These are phyloP conservation scores for Sterna hirundo DNA, from an alignment of 2,113 vertebrate species.

Conservation along the genomic window DNA sequence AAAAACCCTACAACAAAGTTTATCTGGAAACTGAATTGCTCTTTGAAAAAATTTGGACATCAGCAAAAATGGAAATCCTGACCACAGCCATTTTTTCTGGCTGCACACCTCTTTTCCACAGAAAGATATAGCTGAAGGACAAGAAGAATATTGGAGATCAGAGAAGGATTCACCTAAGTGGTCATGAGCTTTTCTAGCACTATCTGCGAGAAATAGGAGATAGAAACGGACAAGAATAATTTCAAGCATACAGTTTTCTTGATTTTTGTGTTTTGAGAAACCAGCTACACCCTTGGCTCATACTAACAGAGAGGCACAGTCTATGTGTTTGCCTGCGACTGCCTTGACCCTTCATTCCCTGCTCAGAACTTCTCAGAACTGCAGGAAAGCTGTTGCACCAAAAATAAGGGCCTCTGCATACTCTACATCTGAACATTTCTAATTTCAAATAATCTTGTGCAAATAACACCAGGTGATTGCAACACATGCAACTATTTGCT, in stretches of 20 bases:
- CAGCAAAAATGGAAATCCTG: neutral
- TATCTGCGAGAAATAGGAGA: too few relatives aligned
- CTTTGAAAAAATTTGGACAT: neutral
- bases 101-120: neutral
- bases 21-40: neutral
- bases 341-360: neutral
- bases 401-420: neutral
- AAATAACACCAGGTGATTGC: neutral
- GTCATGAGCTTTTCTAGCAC: neutral
- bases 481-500: neutral
- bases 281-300: neutral
- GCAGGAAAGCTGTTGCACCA: neutral
- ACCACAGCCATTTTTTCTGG: neutral
- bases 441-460: neutral
- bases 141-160: neutral
- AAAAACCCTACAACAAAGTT: neutral
- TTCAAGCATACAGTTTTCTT: neutral
- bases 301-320: neutral
- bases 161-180: neutral
- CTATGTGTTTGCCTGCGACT: fast-evolving
- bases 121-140: neutral
- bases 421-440: neutral
- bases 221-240: neutral
- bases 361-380: neutral
- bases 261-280: neutral